Evolutionary conservation across 2,888 invertebrate species (phyloP), one percentile per base, ranked within the genome.

Genomic region (Microchrysa polita): DNA sequence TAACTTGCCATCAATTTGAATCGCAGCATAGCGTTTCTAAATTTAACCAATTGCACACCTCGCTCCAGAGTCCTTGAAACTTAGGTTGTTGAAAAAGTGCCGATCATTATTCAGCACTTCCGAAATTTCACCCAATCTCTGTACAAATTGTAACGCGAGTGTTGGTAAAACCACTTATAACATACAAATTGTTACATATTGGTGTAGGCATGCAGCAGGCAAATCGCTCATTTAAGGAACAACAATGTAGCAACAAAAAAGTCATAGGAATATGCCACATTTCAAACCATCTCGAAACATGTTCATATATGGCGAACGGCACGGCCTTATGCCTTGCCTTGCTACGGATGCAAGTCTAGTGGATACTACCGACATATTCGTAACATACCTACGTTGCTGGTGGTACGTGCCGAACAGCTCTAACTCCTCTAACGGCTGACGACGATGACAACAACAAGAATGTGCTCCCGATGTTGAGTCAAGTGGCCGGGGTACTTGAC

Each of bases 231-330:
- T 69, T 55, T 69, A 67, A 53, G 67, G 53, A 67, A 53, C 67
- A 67, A 67, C n/a, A n/a, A 67, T 53, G 67, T 67, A 67, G 69
- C 57, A 40, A 69, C n/a, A n/a, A 63, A 69, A 63, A 69, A 55
- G 40, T 34, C 55, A 20, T 55, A n/a, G n/a, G n/a, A n/a, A 42
- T 57, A 42, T 57, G 57, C 34, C 40, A 55, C 44, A n/a, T n/a
- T 34, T 23, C n/a, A n/a, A 48, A 63, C 10, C 22, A 23, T 23
- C 59, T 23, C 22, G 16, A 61, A 61, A 65, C 48, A 65, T n/a
- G n/a, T 65, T 65, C 65, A 65, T n/a, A n/a, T n/a, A n/a, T 48
- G 22, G 27, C 27, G 27, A 34, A 34, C 48, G 34, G 48, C n/a
- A 48, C 44, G 65, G n/a, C n/a, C n/a, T n/a, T n/a, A 65, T 22